Evolutionary conservation across 2,113 vertebrate genomes (phyloP).

Genomic region (Pelmatolapia mariae): DNA sequence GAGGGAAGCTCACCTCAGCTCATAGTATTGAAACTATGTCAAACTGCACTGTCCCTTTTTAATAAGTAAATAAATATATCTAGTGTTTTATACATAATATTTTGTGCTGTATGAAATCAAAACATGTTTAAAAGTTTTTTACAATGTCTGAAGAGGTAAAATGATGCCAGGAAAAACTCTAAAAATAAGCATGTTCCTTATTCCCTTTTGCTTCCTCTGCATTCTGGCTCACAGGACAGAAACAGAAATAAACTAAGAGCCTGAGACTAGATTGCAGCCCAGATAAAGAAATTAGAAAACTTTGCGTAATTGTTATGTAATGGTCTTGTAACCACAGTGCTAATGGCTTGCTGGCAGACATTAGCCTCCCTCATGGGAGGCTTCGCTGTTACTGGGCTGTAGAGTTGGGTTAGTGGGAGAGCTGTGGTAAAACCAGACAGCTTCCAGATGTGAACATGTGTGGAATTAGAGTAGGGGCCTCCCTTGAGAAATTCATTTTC

Average conservation of each 20-base stretch:
- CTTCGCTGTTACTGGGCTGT: background rate
- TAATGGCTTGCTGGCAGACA: background rate
- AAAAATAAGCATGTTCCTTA: background rate
- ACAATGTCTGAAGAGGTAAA: background rate
- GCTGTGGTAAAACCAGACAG: background rate
- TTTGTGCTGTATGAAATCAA: background rate
- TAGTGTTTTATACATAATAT: background rate
- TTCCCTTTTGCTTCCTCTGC: background rate
- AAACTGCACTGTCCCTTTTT: background rate
- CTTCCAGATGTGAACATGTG: conserved; percentile 27
- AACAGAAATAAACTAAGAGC: background rate
- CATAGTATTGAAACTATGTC: background rate
- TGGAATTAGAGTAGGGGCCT: background rate
- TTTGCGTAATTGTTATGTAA: background rate
- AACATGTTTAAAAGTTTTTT: background rate
- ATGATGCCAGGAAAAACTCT: background rate
- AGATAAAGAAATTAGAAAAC: background rate
- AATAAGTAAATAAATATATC: background rate
- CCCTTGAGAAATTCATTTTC: background rate
- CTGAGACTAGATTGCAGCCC: background rate
- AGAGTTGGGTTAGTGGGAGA: background rate
- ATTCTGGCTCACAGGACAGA: background rate
- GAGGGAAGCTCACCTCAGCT: background rate
- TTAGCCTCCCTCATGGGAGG: background rate
- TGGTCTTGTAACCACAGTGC: background rate